Percentiles rank a stretch among this genome's conserved stretches.
These are phyloP conservation scores for Hydriomena furcata DNA, from an alignment of 2,888 invertebrate genomes.

Conservation along the genomic window DNA sequence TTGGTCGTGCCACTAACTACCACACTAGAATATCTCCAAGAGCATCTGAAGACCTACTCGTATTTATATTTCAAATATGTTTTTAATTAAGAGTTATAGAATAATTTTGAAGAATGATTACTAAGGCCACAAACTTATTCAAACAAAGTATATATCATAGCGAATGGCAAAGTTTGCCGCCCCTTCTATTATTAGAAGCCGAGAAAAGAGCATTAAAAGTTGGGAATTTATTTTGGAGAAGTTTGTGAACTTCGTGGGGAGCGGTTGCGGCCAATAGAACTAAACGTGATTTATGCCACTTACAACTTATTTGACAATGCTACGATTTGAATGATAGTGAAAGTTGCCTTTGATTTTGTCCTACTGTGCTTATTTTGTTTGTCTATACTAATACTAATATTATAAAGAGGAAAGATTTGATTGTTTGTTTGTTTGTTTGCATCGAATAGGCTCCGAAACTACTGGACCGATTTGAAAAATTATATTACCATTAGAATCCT, in stretches of 20 bases:
- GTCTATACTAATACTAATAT: not conserved
- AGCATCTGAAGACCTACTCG: no score
- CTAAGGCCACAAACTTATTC: not conserved
- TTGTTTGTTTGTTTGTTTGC: no score
- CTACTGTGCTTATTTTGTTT: conserved; percentile 5
- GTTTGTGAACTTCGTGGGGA: conserved; percentile 56
- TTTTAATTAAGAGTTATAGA: not conserved
- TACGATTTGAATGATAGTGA: conserved; percentile 59
- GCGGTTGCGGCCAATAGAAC: conserved; percentile 55
- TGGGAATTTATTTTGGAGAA: conserved; percentile 64
- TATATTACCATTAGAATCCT: no score
- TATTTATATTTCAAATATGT: no score
- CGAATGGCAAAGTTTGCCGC: conserved; percentile 53
- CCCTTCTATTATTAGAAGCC: conserved; percentile 63
- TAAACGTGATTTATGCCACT: conserved; percentile 72
- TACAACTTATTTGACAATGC: conserved; percentile 66
- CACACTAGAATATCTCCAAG: no score
- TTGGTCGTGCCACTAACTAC: no score
- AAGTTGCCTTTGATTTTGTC: conserved; percentile 41
- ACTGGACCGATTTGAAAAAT: no score
- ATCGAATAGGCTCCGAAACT: no score
- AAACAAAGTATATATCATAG: conserved; percentile 39
- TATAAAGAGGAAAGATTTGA: no score
- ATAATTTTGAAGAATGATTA: not conserved
- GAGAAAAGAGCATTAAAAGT: conserved; percentile 73